Conservation (phyloP, 2,888 invertebrate species). For the Nematopogon swammerdamellus region DNA sequence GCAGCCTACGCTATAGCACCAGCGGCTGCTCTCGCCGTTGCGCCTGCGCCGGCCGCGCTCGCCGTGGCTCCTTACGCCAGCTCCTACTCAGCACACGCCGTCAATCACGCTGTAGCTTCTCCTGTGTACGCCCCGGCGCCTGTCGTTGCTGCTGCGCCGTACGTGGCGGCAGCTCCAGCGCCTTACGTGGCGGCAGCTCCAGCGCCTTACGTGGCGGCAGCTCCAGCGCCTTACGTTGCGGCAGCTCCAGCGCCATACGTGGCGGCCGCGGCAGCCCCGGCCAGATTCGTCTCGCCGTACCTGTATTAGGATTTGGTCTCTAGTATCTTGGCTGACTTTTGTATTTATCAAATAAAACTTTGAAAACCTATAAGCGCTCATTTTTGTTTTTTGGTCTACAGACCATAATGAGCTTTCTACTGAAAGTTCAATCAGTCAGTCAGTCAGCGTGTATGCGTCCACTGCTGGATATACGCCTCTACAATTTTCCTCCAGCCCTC, state of each 20-base stretch:
- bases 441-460: too few species aligned
- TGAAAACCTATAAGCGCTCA: too few species aligned
- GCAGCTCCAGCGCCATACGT: conserved; percentile 12
- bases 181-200: conserved; percentile 14
- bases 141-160: conserved; percentile 22
- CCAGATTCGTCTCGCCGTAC: conserved; percentile 34
- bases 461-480: too few species aligned
- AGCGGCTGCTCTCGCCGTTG: conserved; percentile 55
- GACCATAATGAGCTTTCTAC: too few species aligned
- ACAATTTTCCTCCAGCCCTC: too few species aligned
- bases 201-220: conserved; percentile 15
- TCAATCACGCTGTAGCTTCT: conserved; percentile 72
- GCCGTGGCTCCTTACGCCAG: conserved; percentile 70
- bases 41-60: conserved; percentile 59
- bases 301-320: conserved; percentile 40
- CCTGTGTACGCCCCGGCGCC: conserved; percentile 48
- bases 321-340: too few species aligned
- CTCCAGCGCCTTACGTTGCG: conserved; percentile 9
- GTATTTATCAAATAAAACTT: too few species aligned
- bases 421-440: too few species aligned
- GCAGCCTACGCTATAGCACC: conserved; percentile 26
- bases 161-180: conserved; percentile 26
- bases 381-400: too few species aligned
- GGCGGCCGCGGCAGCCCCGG: conserved; percentile 17
- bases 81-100: conserved; percentile 70